Evolutionary conservation across 1,140 invertebrate species (phyloP).

Genomic region (Cylas formicarius): DNA sequence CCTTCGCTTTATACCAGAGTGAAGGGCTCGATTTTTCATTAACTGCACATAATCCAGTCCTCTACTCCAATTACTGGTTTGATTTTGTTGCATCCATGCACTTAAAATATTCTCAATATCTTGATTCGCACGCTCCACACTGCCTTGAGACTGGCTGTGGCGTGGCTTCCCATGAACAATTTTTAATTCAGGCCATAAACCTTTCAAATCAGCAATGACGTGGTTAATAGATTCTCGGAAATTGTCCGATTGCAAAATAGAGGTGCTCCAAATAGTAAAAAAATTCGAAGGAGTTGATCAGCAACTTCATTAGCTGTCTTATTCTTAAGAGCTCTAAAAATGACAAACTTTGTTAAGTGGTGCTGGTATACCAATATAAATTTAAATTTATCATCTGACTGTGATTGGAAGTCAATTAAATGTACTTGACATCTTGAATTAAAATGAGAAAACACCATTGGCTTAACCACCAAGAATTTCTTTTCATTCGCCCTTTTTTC

Average conservation of each 20-base stretch:
- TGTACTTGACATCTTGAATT: no score
- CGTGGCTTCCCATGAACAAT: no score
- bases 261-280: constrained; percentile 36
- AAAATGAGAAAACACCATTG: no score
- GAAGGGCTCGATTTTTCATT: constrained; percentile 31
- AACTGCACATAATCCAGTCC: constrained; percentile 33
- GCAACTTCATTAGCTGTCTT: constrained; percentile 4
- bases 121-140: constrained; percentile 35
- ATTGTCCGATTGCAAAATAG: constrained; percentile 36
- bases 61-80: constrained; percentile 32
- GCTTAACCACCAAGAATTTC: no score
- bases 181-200: constrained; percentile 42
- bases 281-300: constrained; percentile 26
- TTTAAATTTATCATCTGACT: no score
- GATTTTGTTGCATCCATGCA: constrained; percentile 33
- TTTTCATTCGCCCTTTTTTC: no score
- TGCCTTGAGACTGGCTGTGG: constrained; percentile 29
- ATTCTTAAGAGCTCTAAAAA: constrained; percentile 27
- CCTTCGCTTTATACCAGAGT: background rate
- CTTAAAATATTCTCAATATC: constrained; percentile 39
- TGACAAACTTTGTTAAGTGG: constrained; percentile 44
- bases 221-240: constrained; percentile 33
- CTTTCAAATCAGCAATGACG: no score
- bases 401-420: no score
- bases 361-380: no score